Percentiles rank a stretch among this genome's conserved stretches.
Evolutionary conservation across 1,140 invertebrate genomes (phyloP).

Genomic region (Conus ventricosus): DNA sequence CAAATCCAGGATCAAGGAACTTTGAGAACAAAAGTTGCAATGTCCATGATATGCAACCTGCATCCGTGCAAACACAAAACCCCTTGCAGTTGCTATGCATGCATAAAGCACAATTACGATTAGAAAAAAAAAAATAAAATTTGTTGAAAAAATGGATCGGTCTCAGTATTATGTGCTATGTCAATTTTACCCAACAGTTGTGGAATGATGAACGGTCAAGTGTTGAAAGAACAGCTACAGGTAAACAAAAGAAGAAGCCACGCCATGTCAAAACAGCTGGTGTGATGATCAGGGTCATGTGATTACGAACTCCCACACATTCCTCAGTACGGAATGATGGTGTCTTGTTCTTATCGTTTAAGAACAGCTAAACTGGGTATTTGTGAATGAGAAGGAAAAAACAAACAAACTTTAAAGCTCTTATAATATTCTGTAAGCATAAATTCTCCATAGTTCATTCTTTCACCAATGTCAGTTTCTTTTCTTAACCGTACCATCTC

Average conservation of each 20-base stretch:
- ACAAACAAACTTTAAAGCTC: no score
- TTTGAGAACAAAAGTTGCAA: neutral
- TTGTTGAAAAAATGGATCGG: neutral
- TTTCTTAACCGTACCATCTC: neutral
- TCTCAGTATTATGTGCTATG: neutral
- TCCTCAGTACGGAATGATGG: no score
- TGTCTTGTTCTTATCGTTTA: no score
- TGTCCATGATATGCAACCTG: neutral
- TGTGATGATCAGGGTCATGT: neutral
- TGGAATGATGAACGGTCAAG: slow-evolving; percentile 13
- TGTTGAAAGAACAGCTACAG: neutral
- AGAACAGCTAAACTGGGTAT: no score
- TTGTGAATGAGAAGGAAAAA: no score
- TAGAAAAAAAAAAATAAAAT: neutral
- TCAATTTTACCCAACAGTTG: slow-evolving; percentile 9
- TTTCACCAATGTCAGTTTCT: neutral
- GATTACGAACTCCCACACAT: neutral
- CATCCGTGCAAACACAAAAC: neutral
- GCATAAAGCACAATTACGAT: neutral
- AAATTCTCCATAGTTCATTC: neutral
- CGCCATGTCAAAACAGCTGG: neutral
- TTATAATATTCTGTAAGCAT: no score
- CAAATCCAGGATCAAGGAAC: neutral
- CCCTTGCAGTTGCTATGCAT: neutral
- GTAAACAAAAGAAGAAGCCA: neutral